Percentiles rank a stretch among this genome's conserved stretches.
Evolutionary conservation across 2,888 invertebrate species (phyloP).

Genomic region (Lottia gigantea): DNA sequence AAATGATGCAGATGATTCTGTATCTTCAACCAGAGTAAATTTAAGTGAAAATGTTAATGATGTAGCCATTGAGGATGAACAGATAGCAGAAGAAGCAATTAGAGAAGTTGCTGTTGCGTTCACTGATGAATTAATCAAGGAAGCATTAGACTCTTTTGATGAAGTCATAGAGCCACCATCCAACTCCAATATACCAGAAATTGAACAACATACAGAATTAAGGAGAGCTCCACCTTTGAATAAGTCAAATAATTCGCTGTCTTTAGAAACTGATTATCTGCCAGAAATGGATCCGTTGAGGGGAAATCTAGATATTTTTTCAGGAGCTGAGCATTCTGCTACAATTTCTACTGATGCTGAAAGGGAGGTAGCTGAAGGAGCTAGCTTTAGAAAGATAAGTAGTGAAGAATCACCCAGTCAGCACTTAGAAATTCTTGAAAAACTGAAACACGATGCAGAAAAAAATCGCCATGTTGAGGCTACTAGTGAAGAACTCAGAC

Average conservation of each 20-base stretch:
- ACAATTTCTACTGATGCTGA: constrained; percentile 45
- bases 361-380: constrained; percentile 51
- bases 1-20: neutral
- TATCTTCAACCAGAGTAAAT: neutral
- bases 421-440: neutral
- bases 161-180: neutral
- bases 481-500: constrained; percentile 8
- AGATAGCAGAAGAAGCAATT: constrained; percentile 29
- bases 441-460: constrained; percentile 12
- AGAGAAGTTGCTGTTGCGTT: constrained; percentile 45
- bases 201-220: neutral
- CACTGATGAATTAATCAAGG: constrained; percentile 51
- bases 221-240: neutral
- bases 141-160: constrained; percentile 48
- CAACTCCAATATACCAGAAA: constrained; percentile 2
- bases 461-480: neutral
- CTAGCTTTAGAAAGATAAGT: constrained; percentile 51
- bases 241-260: constrained; percentile 14
- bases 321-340: constrained; percentile 27
- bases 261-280: constrained; percentile 59
- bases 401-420: constrained; percentile 26
- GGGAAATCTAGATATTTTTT: constrained; percentile 48
- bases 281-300: constrained; percentile 54
- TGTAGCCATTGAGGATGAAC: constrained; percentile 18
- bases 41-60: constrained; percentile 13